Percentiles rank a stretch among this genome's conserved stretches.
These are phyloP conservation scores for Suricata suricatta DNA, from an alignment of 2,113 vertebrate genomes.

Conservation along the genomic window DNA sequence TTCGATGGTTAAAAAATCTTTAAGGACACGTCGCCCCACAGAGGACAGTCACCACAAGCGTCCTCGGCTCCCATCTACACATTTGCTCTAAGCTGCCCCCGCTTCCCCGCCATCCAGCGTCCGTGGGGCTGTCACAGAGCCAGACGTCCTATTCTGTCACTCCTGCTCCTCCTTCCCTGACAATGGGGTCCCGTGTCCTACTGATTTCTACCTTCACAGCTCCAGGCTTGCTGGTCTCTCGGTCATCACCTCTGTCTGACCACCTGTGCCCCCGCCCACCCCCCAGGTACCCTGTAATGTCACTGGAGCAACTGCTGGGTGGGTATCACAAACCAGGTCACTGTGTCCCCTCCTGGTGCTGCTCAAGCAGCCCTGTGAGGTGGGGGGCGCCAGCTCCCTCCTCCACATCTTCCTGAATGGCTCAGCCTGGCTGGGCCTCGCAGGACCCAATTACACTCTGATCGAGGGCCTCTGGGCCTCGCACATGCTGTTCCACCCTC, in stretches of 20 bases:
- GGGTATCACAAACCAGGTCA: neutral
- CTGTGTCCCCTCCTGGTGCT: neutral
- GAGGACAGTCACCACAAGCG: neutral
- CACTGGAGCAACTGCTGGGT: neutral
- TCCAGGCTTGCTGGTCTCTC: neutral
- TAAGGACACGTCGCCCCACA: neutral
- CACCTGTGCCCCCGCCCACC: neutral
- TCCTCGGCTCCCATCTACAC: neutral
- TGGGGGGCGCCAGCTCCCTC: neutral
- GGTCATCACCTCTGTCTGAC: neutral
- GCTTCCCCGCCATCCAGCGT: neutral
- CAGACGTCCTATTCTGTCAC: neutral
- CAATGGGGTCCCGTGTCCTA: neutral
- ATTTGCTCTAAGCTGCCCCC: neutral
- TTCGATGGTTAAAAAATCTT: neutral
- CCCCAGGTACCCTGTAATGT: neutral
- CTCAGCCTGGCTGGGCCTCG: neutral
- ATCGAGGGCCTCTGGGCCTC: neutral
- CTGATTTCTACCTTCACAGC: neutral
- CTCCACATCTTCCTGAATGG: neutral
- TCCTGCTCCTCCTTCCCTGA: no score
- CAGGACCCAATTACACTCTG: neutral
- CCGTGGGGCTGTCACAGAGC: neutral
- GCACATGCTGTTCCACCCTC: neutral
- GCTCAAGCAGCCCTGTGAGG: neutral